Evolutionary conservation across 2,888 invertebrate genomes (phyloP).

Genomic region (Cyaniris semiargus): DNA sequence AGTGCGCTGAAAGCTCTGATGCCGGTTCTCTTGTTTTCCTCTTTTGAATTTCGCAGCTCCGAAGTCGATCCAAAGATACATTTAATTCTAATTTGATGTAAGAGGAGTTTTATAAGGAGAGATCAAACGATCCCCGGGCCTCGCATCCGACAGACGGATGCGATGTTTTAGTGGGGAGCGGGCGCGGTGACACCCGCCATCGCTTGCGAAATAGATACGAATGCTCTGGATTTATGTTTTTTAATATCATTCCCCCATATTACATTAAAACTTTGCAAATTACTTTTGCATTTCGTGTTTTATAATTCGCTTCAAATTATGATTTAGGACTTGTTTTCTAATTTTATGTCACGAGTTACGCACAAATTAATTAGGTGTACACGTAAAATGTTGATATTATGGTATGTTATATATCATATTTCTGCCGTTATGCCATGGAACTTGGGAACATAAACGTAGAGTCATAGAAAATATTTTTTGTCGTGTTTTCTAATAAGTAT

Average conservation of each 20-base stretch:
- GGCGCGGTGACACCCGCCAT: neutral
- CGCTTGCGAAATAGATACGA: conserved; percentile 15
- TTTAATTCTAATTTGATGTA: conserved; percentile 44
- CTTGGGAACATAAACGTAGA: neutral
- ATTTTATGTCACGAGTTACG: neutral
- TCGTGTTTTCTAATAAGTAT: no score
- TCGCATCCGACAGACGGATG: conserved; percentile 59
- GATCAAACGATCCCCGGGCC: conserved; percentile 68
- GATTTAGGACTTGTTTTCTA: conserved; percentile 12
- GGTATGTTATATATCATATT: neutral
- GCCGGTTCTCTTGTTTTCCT: conserved; percentile 26
- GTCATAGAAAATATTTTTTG: conserved; percentile 16
- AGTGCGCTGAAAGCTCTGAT: neutral
- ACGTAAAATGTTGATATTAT: neutral
- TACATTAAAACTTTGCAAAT: conserved; percentile 22
- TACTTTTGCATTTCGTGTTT: conserved; percentile 6
- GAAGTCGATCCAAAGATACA: conserved; percentile 39
- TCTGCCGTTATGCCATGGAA: neutral
- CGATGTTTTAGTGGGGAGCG: conserved; percentile 51
- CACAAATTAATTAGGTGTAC: neutral
- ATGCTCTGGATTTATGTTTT: conserved; percentile 10
- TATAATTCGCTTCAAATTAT: neutral
- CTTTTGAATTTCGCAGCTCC: conserved; percentile 35
- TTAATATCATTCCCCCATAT: conserved; percentile 15
- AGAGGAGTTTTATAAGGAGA: conserved; percentile 54